Conservation (phyloP, 1,140 invertebrate species). For the Lepidurus apus region DNA sequence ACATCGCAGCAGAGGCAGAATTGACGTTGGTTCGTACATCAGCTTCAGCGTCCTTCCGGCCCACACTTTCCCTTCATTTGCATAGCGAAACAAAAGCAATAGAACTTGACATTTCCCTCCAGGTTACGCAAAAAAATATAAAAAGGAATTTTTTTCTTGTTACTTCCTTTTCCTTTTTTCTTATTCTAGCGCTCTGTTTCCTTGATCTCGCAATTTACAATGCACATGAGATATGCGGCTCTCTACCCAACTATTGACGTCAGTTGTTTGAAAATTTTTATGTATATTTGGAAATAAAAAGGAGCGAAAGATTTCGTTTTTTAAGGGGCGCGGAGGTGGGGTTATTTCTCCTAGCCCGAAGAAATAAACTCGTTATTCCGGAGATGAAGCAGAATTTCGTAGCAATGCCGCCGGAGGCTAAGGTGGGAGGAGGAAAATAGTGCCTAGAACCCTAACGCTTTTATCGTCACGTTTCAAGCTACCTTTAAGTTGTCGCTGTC, state of each 20-base stretch:
- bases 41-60: not conserved
- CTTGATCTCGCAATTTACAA: not conserved
- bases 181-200: not conserved
- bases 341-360: not conserved
- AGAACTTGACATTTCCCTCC: not conserved
- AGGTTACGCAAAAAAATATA: not conserved
- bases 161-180: too few species aligned
- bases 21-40: not conserved
- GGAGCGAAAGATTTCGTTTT: not conserved
- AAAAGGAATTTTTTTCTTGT: too few species aligned
- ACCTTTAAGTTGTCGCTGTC: not conserved
- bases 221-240: conserved; percentile 3
- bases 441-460: not conserved
- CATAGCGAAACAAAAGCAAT: not conserved
- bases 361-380: not conserved
- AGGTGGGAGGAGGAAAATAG: not conserved
- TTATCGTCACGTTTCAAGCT: conserved; percentile 2
- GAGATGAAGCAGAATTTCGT: not conserved
- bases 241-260: not conserved
- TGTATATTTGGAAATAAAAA: not conserved
- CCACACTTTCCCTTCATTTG: not conserved
- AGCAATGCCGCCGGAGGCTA: not conserved
- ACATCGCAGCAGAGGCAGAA: not conserved
- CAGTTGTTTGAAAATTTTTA: not conserved
- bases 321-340: not conserved